Conservation (phyloP, 2,113 vertebrate genomes). For the Apistogramma diplotaenia region DNA sequence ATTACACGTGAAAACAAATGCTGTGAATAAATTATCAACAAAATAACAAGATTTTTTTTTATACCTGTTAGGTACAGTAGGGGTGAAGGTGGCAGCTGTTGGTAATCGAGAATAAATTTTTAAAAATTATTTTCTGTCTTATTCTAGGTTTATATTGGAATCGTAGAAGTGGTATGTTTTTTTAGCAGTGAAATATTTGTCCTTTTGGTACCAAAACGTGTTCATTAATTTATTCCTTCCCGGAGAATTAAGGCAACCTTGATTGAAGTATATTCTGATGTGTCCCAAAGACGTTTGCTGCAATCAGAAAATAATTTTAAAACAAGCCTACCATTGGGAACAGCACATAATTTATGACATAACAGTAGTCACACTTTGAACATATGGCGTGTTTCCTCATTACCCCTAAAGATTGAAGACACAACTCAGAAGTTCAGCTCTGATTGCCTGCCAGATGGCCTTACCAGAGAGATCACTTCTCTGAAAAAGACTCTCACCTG, state of each 20-base stretch:
- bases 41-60: not conserved
- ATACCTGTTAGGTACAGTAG: not conserved
- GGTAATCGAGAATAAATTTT: not conserved
- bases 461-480: not conserved
- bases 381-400: constrained; percentile 19
- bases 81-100: not conserved
- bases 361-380: not conserved
- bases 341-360: not conserved
- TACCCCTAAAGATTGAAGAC: not conserved
- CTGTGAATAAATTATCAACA: not conserved
- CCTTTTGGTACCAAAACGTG: not conserved
- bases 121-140: too few species aligned
- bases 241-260: not conserved
- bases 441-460: constrained; percentile 31
- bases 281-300: not conserved
- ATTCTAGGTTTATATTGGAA: not conserved
- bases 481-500: constrained; percentile 6
- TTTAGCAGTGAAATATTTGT: not conserved
- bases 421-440: constrained; percentile 35
- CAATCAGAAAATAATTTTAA: not conserved
- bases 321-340: not conserved
- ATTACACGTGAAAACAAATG: not conserved
- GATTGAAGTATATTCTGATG: not conserved
- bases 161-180: not conserved
- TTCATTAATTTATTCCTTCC: not conserved